Percentiles rank a stretch among this genome's conserved stretches.
Evolutionary conservation across 2,797 vertebrate genomes (phyloP).

Genomic region (Petrocephalus sullivani): DNA sequence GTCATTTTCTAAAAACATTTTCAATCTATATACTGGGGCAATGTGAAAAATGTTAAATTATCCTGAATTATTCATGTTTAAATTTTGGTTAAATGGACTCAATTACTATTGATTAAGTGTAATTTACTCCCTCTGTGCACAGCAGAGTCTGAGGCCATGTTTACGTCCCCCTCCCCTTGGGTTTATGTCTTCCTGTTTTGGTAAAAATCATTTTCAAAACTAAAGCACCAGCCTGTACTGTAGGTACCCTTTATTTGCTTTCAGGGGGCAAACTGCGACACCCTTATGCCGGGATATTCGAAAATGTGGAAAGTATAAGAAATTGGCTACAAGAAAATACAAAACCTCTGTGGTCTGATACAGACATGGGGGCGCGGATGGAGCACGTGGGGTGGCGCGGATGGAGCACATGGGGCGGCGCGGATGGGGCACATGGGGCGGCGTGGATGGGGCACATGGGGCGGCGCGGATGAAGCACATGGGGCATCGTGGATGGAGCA

Average conservation of each 20-base stretch:
- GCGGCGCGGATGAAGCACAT: too few species aligned
- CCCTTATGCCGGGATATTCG: slow-evolving; percentile 41
- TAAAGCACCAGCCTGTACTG: too few species aligned
- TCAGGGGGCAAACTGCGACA: slow-evolving; percentile 31
- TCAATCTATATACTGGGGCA: not conserved
- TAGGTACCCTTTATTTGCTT: slow-evolving; percentile 36
- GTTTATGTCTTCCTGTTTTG: slow-evolving; percentile 60
- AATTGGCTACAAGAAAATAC: not conserved
- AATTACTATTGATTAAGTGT: slow-evolving; percentile 65
- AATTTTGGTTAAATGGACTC: slow-evolving; percentile 69
- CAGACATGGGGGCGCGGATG: too few species aligned
- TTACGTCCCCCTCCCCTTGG: slow-evolving; percentile 58
- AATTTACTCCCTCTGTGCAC: slow-evolving; percentile 62
- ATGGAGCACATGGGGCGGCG: too few species aligned
- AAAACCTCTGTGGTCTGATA: too few species aligned
- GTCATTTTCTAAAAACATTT: not conserved
- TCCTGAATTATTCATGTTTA: not conserved
- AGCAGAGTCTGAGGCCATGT: slow-evolving; percentile 56
- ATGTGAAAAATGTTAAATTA: not conserved
- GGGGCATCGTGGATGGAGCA: too few species aligned
- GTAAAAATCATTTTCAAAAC: slow-evolving; percentile 38
- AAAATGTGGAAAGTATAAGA: slow-evolving; percentile 8
- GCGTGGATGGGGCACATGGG: too few species aligned
- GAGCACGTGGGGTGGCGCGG: too few species aligned
- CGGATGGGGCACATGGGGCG: too few species aligned